A percentile compares a stretch with the other conserved stretches of the same genome.
phyloP scores from a whole-genome alignment of 2,888 invertebrate species.

The Oxystoma pomonae region DNA sequence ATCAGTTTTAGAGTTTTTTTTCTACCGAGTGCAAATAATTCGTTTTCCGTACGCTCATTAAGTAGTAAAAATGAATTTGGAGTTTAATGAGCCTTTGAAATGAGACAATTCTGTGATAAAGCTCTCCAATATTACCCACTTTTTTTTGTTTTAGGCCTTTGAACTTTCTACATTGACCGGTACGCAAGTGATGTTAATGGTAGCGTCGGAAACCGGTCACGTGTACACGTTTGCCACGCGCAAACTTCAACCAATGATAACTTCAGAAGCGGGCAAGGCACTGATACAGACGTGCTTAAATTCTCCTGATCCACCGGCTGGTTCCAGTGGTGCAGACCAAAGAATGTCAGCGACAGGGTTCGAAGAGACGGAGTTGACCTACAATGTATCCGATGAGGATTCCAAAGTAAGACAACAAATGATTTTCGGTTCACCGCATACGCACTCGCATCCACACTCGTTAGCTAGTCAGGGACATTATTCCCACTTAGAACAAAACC shows the following conservation, averaged over 20 bases:
- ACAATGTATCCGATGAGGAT: constrained; percentile 92
- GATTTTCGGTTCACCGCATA: constrained; percentile 70
- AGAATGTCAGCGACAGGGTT: constrained; percentile 98
- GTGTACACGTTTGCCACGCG: constrained; percentile 99
- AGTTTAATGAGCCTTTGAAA: too few species aligned
- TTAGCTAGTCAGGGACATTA: constrained; percentile 45
- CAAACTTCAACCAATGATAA: constrained; percentile 99
- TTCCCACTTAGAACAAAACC: constrained; percentile 45
- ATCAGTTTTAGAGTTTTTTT: too few species aligned
- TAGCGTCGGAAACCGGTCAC: constrained; percentile 98
- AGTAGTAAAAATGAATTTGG: too few species aligned
- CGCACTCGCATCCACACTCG: constrained; percentile 63
- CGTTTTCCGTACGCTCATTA: too few species aligned
- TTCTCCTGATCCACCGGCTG: constrained; percentile 84
- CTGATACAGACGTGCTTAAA: constrained; percentile 98
- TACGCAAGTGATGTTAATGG: constrained; percentile 98
- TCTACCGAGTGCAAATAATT: too few species aligned
- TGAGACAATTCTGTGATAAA: too few species aligned
- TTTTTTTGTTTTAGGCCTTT: constrained; percentile 76
- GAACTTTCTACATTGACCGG: constrained; percentile 98
- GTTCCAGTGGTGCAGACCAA: constrained; percentile 68
- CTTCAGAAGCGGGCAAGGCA: constrained; percentile 94
- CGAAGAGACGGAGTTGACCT: constrained; percentile 97
- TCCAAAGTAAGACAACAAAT: constrained; percentile 97
- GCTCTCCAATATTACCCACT: too few species aligned